phyloP scores from a whole-genome alignment of 2,113 vertebrate species.

The Brachypteracias leptosomus region DNA sequence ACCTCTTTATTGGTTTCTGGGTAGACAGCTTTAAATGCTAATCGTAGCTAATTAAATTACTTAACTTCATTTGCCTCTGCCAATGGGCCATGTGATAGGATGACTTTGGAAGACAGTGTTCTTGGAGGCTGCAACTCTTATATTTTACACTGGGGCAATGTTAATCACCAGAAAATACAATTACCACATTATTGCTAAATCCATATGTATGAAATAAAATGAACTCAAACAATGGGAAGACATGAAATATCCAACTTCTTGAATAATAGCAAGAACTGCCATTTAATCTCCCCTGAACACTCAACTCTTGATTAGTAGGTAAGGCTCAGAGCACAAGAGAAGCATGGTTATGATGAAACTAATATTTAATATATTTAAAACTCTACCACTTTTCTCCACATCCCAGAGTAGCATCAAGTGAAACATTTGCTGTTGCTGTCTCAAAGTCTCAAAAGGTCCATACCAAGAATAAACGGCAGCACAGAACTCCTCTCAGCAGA shows the following conservation, averaged over 20 bases:
- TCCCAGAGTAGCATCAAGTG: not conserved
- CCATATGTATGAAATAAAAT: constrained; percentile 48
- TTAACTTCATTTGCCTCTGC: constrained; percentile 57
- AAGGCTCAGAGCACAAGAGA: not conserved
- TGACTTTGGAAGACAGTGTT: constrained; percentile 19
- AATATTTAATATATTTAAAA: not conserved
- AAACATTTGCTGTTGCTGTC: not conserved
- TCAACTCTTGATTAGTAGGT: not conserved
- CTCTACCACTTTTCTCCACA: not conserved
- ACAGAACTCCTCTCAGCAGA: not conserved
- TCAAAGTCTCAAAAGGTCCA: not conserved
- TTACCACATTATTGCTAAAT: constrained; percentile 29
- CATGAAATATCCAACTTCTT: constrained; percentile 11
- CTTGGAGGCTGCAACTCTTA: not conserved
- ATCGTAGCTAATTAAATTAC: constrained; percentile 57
- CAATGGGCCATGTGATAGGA: constrained; percentile 26
- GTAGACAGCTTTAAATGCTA: constrained; percentile 52
- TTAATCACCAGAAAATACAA: constrained; percentile 56
- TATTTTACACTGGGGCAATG: not conserved
- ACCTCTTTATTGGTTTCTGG: constrained; percentile 29
- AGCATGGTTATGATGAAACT: not conserved
- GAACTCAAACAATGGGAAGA: constrained; percentile 1
- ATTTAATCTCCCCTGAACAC: not conserved
- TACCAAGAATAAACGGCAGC: not conserved
- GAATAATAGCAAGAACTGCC: constrained; percentile 4